Percentiles rank a stretch among this genome's conserved stretches.
These are phyloP conservation scores for Eulithis testata DNA, from an alignment of 2,888 invertebrate species.

Conservation along the genomic window DNA sequence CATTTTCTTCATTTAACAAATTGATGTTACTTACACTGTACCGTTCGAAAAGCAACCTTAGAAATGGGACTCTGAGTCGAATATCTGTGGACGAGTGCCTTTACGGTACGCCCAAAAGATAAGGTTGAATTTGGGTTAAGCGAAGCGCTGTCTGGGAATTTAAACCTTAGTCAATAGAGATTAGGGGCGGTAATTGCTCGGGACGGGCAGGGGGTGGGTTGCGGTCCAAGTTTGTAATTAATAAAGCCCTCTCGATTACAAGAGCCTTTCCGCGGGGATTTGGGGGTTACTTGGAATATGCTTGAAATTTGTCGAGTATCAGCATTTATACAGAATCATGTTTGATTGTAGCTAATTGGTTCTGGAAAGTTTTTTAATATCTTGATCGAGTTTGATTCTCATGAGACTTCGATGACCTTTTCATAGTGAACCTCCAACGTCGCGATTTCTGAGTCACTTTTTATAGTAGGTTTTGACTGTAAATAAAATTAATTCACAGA, in stretches of 20 bases:
- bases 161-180: constrained; percentile 66
- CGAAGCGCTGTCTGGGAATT: constrained; percentile 59
- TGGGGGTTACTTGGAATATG: constrained; percentile 46
- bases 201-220: constrained; percentile 56
- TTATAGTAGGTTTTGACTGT: too few species aligned
- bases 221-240: constrained; percentile 84
- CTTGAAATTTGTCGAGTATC: constrained; percentile 27
- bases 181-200: constrained; percentile 68
- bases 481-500: too few species aligned
- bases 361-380: constrained; percentile 29
- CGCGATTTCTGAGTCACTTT: too few species aligned
- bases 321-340: constrained; percentile 28
- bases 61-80: constrained; percentile 51
- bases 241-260: constrained; percentile 84
- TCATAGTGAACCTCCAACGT: too few species aligned
- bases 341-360: constrained; percentile 28
- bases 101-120: constrained; percentile 77
- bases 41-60: constrained; percentile 52
- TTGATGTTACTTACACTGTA: constrained; percentile 65
- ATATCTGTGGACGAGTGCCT: constrained; percentile 55
- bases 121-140: constrained; percentile 73
- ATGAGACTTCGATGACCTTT: not conserved
- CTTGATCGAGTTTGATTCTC: constrained; percentile 24
- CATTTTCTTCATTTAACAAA: constrained; percentile 84
- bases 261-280: constrained; percentile 77